Evolutionary conservation across 2,888 invertebrate species (phyloP), one percentile per base, ranked within the genome.

Genomic region (Pecten maximus): DNA sequence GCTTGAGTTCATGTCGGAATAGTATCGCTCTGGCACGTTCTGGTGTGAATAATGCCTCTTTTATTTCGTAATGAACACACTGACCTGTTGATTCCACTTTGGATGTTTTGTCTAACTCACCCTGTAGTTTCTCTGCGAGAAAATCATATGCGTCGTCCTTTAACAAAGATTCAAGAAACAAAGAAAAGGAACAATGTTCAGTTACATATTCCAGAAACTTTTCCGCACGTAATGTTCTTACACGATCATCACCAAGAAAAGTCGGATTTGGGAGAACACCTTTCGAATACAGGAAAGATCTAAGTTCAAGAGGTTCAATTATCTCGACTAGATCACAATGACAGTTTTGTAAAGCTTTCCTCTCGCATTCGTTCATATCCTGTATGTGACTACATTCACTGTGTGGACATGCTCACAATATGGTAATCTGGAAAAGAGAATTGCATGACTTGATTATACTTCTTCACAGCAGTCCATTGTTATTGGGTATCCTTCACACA

Each of bases 1-100:
- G 28, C 40, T 91, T 91, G 0, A 91, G 74, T 40, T 44, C 88
- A 44, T 91, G 91, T 74, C 90, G 88, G 54, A 89, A 90, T 50
- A 28, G 50, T 35, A 90, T 89, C 16, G 88, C 6, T 40, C 44
- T 28, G 40, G 89, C 88, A 87, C 91, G 88, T 28, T 90, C 88
- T n/a, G 50, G 28, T 28, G 40, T 87, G 39, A 60, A 90, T 88
- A n/a, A 90, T 87, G 40, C 8, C 39, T 54, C 87, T 28, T 50
- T 74, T 74, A 74, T 74, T 74, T 74, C 74, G 35, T 35, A 35
- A 4, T 28, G 74, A 8, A 74, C 74, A 74, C 23, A 60, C n/a
- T 23, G 60, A 39, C 74, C 19, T 28, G 23, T 74, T n/a, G 35
- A 35, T 40, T 28, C 28, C 28, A 6, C 87, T 0, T 87, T 89